Conservation (phyloP, 2,113 vertebrate species). For the Syngnathus scovelli region DNA sequence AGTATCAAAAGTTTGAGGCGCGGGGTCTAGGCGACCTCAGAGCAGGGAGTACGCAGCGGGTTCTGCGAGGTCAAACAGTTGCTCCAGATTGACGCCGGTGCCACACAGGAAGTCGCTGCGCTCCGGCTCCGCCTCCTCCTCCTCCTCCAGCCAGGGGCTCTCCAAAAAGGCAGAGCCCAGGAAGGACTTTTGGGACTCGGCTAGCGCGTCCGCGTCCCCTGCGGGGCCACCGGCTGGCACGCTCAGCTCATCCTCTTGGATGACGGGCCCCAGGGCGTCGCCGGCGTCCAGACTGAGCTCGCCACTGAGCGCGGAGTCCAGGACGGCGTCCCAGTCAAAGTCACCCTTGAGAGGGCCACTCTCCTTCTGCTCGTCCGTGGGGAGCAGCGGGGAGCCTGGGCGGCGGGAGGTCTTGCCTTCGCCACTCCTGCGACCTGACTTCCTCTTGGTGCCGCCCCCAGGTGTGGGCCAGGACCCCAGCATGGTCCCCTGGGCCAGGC, state of each 20-base stretch:
- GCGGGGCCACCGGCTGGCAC: conserved; percentile 58
- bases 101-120: conserved; percentile 71
- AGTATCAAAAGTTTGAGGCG: not conserved
- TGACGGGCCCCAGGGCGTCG: conserved; percentile 72
- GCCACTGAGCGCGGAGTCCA: conserved; percentile 75
- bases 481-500: conserved; percentile 55
- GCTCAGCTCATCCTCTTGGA: conserved; percentile 67
- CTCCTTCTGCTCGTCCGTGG: conserved; percentile 78
- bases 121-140: conserved; percentile 77
- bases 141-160: conserved; percentile 86
- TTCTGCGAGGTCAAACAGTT: conserved; percentile 79
- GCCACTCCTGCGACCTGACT: conserved; percentile 60
- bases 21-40: conserved; percentile 35
- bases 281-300: conserved; percentile 81
- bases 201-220: conserved; percentile 60
- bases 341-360: conserved; percentile 85
- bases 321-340: conserved; percentile 93
- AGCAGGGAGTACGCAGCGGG: conserved; percentile 70
- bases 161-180: conserved; percentile 86
- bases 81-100: conserved; percentile 72
- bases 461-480: conserved; percentile 59
- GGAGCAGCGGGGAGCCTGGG: conserved; percentile 75
- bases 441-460: conserved; percentile 72
- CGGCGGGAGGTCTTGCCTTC: conserved; percentile 65
- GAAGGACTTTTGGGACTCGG: conserved; percentile 79